Base-by-base conservation (phyloP, 1,140 invertebrate species). In the Olivierus martensii region DNA sequence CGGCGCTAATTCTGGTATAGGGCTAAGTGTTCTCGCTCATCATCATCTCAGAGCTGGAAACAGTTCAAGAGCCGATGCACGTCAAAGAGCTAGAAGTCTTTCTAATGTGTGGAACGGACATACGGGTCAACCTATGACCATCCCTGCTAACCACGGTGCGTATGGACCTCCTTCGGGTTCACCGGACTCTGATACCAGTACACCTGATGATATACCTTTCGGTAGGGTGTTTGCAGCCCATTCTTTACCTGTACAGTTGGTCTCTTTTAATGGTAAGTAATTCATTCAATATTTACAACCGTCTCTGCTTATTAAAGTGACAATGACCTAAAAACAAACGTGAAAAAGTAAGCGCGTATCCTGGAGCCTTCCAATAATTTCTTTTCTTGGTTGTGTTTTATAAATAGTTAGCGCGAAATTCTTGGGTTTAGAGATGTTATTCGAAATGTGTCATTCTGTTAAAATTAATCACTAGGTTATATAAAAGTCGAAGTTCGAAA, bases 221-320 rank as follows among this genome's bases (percentile, higher is more conserved):
- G 83, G 83, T 52, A 73, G 85, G 55, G 84, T 87, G 14, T 87
- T 87, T 67, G 82, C 84, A 52, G 83, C 86, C 62, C 85, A 87
- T 69, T 89, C 85, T 59, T 74, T 89, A 69, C 86, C 85, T 67
- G 85, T 84, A 59, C 85, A 89, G 69, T 87, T 90, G 73, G 87
- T 84, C 83, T 87, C 85, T 59, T 75, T 87, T 60, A 87, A 89
- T 72, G 85, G 85, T 88, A 70, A 78, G 79, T 79, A 56, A 4
- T 6, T 36, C 38, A 28, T 28, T 28, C 4, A 6, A 28, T 28
- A 6, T 28, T 28, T 28, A 6, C 28, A 28, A 28, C 9, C 9
- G 9, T 28, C 9, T 28, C 28, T 28, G n/a, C n/a, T n/a, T n/a
- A n/a, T n/a, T n/a, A n/a, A n/a, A n/a, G n/a, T n/a, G n/a, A n/a